phyloP scores from a whole-genome alignment of 1,140 invertebrate species.

The Zaprionus lachaisei region DNA sequence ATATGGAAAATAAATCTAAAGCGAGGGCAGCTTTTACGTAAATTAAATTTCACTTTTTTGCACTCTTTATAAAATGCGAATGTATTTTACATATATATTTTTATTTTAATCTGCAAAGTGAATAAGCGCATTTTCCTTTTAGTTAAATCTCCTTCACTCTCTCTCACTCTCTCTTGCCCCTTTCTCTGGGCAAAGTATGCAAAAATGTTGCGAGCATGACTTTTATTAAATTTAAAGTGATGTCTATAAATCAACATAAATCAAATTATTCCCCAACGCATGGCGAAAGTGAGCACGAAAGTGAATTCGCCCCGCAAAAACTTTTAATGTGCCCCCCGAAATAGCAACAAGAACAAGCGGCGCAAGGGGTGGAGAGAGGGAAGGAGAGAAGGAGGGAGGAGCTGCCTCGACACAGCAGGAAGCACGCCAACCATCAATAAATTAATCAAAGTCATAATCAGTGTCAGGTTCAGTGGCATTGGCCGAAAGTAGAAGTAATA shows the following conservation, averaged over 20 bases:
- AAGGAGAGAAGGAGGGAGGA: not conserved
- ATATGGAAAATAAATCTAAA: conserved; percentile 65
- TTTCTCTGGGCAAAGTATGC: conserved; percentile 43
- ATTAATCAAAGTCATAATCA: conserved; percentile 84
- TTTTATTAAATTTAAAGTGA: conserved; percentile 83
- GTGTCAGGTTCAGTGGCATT: conserved; percentile 78
- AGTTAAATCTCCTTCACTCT: conserved; percentile 17
- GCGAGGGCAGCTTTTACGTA: conserved; percentile 75
- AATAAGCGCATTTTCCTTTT: conserved; percentile 70
- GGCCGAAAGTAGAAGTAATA: conserved; percentile 60
- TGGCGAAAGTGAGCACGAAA: conserved; percentile 49
- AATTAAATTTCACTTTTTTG: conserved; percentile 78
- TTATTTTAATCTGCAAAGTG: conserved; percentile 78
- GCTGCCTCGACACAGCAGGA: conserved; percentile 57
- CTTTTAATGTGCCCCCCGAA: conserved; percentile 60
- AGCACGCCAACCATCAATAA: conserved; percentile 84
- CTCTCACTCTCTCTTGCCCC: not conserved
- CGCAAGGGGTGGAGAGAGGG: not conserved
- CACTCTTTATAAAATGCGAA: conserved; percentile 34
- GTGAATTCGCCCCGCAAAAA: conserved; percentile 43
- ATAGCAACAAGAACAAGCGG: conserved; percentile 29
- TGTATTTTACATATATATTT: conserved; percentile 7
- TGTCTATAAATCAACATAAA: conserved; percentile 82
- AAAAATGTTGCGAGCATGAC: conserved; percentile 68
- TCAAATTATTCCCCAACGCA: conserved; percentile 60